Evolutionary conservation across 2,113 vertebrate species (phyloP).

Genomic region (Baryphthengus martii): DNA sequence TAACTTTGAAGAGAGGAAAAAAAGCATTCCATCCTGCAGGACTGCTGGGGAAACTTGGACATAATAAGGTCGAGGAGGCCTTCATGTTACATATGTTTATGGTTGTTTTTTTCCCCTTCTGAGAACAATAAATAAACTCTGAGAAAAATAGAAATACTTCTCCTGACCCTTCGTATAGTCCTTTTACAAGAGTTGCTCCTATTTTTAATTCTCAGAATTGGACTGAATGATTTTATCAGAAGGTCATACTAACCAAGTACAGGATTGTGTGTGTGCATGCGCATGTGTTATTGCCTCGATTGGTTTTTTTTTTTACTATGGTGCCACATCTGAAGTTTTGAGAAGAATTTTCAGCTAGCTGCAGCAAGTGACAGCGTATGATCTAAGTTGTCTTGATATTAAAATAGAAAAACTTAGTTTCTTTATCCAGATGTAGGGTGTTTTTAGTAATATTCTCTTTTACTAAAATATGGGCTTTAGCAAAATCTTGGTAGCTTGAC

Average conservation of each 20-base stretch:
- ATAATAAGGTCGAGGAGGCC: neutral
- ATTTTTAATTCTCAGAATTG: neutral
- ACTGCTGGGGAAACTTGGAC: neutral
- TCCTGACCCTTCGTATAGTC: neutral
- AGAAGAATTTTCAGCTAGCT: neutral
- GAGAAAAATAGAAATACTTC: neutral
- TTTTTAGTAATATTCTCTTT: neutral
- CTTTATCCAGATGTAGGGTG: neutral
- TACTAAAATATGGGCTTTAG: neutral
- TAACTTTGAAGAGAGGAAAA: neutral
- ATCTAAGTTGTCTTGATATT: neutral
- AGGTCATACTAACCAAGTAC: neutral
- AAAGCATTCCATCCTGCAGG: neutral
- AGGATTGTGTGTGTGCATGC: neutral
- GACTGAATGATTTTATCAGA: neutral
- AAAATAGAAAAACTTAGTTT: neutral
- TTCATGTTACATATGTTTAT: neutral
- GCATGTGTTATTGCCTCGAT: neutral
- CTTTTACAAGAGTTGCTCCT: neutral
- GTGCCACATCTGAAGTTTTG: neutral
- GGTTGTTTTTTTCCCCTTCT: neutral
- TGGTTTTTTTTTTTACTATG: neutral
- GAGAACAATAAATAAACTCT: neutral
- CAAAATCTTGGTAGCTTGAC: neutral
- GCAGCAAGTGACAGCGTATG: neutral